Conservation (phyloP, 2,797 vertebrate species). For the Rhinophrynus dorsalis region DNA sequence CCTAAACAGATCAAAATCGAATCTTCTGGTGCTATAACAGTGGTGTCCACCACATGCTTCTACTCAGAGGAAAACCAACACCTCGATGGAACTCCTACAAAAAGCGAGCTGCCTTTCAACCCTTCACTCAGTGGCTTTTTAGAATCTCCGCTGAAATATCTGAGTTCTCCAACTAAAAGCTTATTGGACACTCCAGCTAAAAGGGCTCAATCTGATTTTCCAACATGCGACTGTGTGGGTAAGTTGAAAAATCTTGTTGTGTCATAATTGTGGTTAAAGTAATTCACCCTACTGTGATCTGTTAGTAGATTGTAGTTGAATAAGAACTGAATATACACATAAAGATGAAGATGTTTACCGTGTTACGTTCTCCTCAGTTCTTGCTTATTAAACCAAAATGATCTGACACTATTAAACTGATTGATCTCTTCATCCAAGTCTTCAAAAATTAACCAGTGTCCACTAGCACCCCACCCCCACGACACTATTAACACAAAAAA, state of each 20-base stretch:
- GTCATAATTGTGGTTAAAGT: no score
- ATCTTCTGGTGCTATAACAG: constrained; percentile 84
- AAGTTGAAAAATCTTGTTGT: constrained; percentile 59
- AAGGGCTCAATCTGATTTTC: constrained; percentile 85
- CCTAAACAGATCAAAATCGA: constrained; percentile 94
- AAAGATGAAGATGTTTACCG: no score
- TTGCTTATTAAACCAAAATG: no score
- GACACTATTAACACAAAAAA: no score
- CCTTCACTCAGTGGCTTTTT: constrained; percentile 92
- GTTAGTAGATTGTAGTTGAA: not conserved
- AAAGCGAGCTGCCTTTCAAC: constrained; percentile 80
- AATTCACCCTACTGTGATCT: not conserved
- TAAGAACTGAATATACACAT: no score
- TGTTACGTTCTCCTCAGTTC: no score
- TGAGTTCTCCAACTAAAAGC: constrained; percentile 91
- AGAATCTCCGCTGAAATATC: constrained; percentile 91
- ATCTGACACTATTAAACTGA: no score
- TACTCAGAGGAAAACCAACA: constrained; percentile 75
- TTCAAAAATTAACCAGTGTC: no score
- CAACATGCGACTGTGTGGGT: constrained; percentile 92
- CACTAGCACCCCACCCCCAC: no score
- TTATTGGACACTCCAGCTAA: constrained; percentile 91
- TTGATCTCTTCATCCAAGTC: no score
- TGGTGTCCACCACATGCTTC: constrained; percentile 91
- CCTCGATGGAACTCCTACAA: constrained; percentile 83